Evolutionary conservation across 2,888 invertebrate species (phyloP), one percentile per base, ranked within the genome.

Genomic region (Latheticus oryzae): DNA sequence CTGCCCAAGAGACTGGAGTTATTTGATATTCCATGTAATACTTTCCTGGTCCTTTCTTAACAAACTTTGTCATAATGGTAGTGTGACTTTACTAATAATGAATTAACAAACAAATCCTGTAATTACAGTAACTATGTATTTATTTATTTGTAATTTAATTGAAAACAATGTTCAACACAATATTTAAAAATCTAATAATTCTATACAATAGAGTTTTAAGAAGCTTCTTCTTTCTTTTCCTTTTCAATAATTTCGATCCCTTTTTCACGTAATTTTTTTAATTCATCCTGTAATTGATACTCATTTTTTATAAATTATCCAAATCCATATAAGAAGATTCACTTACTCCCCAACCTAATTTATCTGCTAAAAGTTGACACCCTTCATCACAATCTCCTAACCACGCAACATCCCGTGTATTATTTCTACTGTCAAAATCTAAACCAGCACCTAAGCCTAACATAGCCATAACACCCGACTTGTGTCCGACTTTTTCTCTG

Each of bases 331-430:
- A 1, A 16, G 2, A 8, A 5, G 11, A 11, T 23, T 5, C 23
- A 81, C 85, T 81, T 72, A 89, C 89, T 64, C 85, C 86, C 92
- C 92, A 94, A 1, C 90, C 93, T 2, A 95, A 82, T 66, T 86
- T 84, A 24, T 89, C 86, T 1, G 90, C 91, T 3, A 95, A 76
- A 19, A 86, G 80, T 69, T 83, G 81, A 69, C 91, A 90, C 0
- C 92, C 92, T 35, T 87, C 86, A 75, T 95, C 93, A 74, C 94
- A 93, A 73, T 92, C 89, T 0, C 93, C 94, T 11, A 92, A 81
- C 76, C 86, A 85, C 1, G 89, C 88, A n/a, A 94, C 88, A 75
- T 95, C 94, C 1, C 93, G 81, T 0, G 78, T 75, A 60, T 86
- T 83, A 16, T 83, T 79, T 33, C 80, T 81, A 60, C 82, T 82